Percentiles rank a stretch among this genome's conserved stretches.
Evolutionary conservation across 92 coral and sea anemone genomes (phyloP).

Genomic region (Epizoanthus illoricatus): DNA sequence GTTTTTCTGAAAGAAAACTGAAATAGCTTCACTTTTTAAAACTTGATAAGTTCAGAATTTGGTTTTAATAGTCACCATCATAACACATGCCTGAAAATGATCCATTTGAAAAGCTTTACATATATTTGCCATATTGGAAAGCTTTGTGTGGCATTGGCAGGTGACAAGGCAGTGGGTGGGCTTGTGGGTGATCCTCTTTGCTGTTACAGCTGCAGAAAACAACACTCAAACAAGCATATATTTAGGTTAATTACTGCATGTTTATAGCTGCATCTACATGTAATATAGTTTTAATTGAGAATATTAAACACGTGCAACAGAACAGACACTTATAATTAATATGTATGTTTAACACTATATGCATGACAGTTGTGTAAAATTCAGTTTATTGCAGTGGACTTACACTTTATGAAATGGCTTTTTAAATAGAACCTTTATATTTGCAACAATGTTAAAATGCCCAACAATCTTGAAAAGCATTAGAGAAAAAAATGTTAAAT

Average conservation of each 20-base stretch:
- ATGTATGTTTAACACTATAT: too few species aligned
- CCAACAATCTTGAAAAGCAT: too few species aligned
- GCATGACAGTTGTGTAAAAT: too few species aligned
- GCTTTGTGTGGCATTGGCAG: not conserved
- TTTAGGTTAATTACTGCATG: not conserved
- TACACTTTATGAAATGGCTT: too few species aligned
- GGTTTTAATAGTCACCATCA: slow-evolving; percentile 1
- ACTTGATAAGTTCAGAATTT: slow-evolving; percentile 1
- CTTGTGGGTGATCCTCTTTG: not conserved
- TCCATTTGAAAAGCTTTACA: not conserved
- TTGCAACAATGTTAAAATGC: too few species aligned
- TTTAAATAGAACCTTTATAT: too few species aligned
- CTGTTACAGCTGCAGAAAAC: slow-evolving; percentile 25
- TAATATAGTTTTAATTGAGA: not conserved
- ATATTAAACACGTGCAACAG: not conserved
- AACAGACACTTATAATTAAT: not conserved
- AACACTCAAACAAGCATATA: slow-evolving; percentile 31
- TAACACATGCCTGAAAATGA: not conserved
- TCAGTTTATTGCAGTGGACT: too few species aligned
- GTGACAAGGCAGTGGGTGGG: slow-evolving; percentile 22
- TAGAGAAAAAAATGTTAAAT: too few species aligned
- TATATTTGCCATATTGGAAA: not conserved
- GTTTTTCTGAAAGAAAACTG: not conserved
- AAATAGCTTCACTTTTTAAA: slow-evolving; percentile 12
- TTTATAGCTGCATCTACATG: not conserved